Conservation (phyloP, 2,113 vertebrate species). For the Onychorhynchus coronatus region DNA sequence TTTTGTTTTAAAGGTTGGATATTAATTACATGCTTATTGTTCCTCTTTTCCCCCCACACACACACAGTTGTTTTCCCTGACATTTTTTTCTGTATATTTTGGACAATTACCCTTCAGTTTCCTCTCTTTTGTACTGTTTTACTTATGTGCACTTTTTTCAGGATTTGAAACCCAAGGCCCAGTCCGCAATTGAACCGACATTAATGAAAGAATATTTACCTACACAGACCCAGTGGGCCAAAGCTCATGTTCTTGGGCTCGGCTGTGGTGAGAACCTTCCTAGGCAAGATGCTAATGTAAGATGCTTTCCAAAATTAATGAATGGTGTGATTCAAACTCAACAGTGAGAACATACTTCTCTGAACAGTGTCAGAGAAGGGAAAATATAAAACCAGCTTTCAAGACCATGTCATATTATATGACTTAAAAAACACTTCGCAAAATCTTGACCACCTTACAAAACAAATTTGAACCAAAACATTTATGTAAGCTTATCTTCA, state of each 20-base stretch:
- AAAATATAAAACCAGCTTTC: not conserved
- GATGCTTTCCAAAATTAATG: not conserved
- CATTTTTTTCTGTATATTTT: not conserved
- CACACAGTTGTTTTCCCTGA: not conserved
- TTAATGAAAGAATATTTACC: not conserved
- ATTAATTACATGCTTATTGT: not conserved
- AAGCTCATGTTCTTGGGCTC: not conserved
- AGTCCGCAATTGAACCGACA: not conserved
- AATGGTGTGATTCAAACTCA: not conserved
- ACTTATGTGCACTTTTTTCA: not conserved
- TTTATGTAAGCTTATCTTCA: not conserved
- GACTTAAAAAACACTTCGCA: not conserved
- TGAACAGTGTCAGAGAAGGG: not conserved
- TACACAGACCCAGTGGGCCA: not conserved
- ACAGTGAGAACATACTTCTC: not conserved
- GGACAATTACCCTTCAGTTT: not conserved
- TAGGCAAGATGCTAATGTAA: not conserved
- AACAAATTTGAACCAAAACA: not conserved
- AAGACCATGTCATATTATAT: not conserved
- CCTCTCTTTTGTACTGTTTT: not conserved
- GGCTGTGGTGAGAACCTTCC: not conserved
- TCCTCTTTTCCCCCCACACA: fast-evolving
- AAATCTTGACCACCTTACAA: not conserved
- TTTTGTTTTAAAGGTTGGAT: not conserved
- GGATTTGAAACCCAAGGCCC: not conserved